Evolutionary conservation across 2,797 vertebrate genomes (phyloP), one percentile per base, ranked within the genome.

Genomic region (Pristis pectinata): DNA sequence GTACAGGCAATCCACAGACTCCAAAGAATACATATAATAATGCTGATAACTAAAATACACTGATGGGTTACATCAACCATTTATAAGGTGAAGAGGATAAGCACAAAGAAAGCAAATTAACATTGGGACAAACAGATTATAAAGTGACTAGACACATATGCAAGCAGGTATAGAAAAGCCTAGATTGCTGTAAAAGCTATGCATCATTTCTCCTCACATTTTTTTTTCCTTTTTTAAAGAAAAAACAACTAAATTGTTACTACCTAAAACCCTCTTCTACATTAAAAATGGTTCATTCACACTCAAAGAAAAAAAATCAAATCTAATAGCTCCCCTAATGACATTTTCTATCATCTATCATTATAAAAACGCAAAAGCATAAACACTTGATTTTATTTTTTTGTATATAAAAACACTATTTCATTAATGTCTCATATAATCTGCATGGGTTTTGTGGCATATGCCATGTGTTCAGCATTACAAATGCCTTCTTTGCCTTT

Each of bases 111-210:
- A 95, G 96, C 96, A 96, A 96, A 97, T 97, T 96, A 96, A 97
- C 96, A 96, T 96, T 97, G 97, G 97, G 72, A 97, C 97, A 97
- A 95, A 96, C 95, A 96, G 96, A 97, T 97, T 96, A 97, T 98
- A 98, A 98, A 98, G 98, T 98, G 98, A 97, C 98, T 98, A 98
- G 97, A 98, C 97, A 97, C 97, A 96, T 96, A 97, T 97, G 98
- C 98, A 98, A 98, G 98, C 97, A 94, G 96, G 96, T 97, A 97
- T 96, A 97, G 97, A 96, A 96, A 96, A 95, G 97, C 97, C 97
- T 97, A 97, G 97, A 97, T 96, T 96, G 97, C 97, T 94, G 96
- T 96, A 96, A 56, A 97, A 97, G 96, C 96, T 95, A 96, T 95
- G 96, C 96, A 94, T 76, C 56, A 72, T 94, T 94, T 76, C n/a